Percentiles rank a stretch among this genome's conserved stretches.
phyloP scores from a whole-genome alignment of 1,140 invertebrate genomes.

The Odontomachus brunneus region DNA sequence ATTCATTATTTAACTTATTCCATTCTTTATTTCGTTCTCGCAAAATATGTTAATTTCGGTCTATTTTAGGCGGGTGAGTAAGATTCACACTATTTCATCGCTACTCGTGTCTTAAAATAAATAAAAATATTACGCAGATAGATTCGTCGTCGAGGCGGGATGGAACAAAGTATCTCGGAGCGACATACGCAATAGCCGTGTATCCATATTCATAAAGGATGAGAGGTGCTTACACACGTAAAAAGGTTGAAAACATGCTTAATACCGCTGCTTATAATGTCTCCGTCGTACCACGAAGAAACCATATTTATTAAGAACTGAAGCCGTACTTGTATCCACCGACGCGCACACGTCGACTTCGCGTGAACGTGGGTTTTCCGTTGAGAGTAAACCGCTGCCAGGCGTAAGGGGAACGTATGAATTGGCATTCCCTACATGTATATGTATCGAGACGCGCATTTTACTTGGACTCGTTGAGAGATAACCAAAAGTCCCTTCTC shows the following conservation, averaged over 20 bases:
- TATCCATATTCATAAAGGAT: conserved; percentile 51
- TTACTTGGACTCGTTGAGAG: neutral
- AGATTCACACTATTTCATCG: neutral
- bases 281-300: conserved; percentile 62
- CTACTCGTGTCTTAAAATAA: neutral
- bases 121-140: neutral
- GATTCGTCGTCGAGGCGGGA: neutral
- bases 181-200: neutral
- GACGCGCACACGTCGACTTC: conserved; percentile 12
- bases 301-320: conserved; percentile 77
- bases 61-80: neutral
- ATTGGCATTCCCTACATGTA: neutral
- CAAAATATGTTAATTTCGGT: neutral
- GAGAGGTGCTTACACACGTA: conserved; percentile 42
- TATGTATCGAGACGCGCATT: neutral
- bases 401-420: conserved; percentile 4
- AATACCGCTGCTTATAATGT: conserved; percentile 65
- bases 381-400: conserved; percentile 32
- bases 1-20: no score
- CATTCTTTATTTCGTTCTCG: no score
- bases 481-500: neutral
- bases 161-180: conserved; percentile 16
- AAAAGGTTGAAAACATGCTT: conserved; percentile 52
- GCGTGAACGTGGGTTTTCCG: neutral
- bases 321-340: conserved; percentile 64